Evolutionary conservation across 92 coral and sea anemone genomes (phyloP).

Genomic region (Actinernus sp.): DNA sequence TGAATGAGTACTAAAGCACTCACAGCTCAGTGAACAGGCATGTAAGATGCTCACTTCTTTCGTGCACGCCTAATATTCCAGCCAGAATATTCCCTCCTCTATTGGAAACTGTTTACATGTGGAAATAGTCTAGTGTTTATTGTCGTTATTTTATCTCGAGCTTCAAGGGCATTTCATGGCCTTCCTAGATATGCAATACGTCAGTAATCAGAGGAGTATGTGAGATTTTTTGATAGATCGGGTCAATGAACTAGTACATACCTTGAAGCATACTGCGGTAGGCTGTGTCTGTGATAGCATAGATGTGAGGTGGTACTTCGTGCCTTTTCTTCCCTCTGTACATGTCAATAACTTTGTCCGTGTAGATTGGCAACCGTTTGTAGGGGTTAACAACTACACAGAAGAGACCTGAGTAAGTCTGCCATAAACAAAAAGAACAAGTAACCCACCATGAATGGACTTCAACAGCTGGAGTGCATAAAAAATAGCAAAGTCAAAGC

Average conservation of each 20-base stretch:
- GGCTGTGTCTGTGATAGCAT: slow-evolving; percentile 98
- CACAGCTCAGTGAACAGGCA: no score
- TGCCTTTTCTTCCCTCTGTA: slow-evolving; percentile 97
- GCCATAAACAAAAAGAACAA: slow-evolving; percentile 13
- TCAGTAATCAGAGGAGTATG: not conserved
- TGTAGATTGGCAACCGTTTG: slow-evolving; percentile 98
- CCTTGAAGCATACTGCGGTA: slow-evolving; percentile 99
- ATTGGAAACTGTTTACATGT: no score
- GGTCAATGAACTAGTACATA: no score
- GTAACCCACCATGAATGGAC: slow-evolving; percentile 3
- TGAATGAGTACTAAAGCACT: no score
- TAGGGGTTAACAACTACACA: slow-evolving; percentile 99
- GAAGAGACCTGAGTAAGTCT: slow-evolving; percentile 99
- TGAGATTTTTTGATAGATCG: no score
- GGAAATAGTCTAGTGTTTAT: no score
- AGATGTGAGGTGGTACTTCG: slow-evolving; percentile 99
- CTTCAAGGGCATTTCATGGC: no score
- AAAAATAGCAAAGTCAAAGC: slow-evolving; percentile 6
- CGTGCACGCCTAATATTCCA: no score
- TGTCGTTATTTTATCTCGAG: no score
- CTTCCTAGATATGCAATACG: no score
- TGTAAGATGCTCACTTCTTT: no score
- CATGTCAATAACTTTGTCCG: slow-evolving; percentile 98
- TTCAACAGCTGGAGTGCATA: slow-evolving; percentile 14
- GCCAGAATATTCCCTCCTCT: no score